Percentiles rank a stretch among this genome's conserved stretches.
Conservation (phyloP, 2,797 vertebrate genomes). For the Parauchenoglanis ngamensis region DNA sequence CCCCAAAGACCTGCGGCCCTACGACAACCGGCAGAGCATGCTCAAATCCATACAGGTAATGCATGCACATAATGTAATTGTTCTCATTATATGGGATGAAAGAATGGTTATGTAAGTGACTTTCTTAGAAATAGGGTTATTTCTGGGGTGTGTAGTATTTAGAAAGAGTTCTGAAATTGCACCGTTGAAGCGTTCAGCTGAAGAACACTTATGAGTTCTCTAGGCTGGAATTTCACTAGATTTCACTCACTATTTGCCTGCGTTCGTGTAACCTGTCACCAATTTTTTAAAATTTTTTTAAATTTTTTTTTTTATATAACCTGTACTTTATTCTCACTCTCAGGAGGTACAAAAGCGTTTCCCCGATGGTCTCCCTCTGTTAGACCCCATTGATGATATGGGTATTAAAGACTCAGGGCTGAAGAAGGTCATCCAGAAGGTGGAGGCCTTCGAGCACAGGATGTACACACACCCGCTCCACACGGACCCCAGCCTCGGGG, state of each 20-base stretch:
- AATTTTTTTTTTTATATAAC: too few relatives aligned
- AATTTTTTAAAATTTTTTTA: too few relatives aligned
- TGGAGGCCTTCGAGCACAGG: slow-evolving; percentile 95
- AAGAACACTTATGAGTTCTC: not conserved
- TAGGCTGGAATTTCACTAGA: not conserved
- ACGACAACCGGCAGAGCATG: slow-evolving; percentile 93
- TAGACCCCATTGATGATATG: slow-evolving; percentile 97
- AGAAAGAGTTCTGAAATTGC: not conserved
- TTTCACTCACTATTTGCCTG: not conserved
- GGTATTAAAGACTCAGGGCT: slow-evolving; percentile 93
- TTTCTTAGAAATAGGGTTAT: not conserved
- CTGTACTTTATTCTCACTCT: too few relatives aligned
- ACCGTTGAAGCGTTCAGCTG: not conserved
- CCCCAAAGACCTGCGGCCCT: slow-evolving; percentile 90
- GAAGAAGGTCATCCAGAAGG: slow-evolving; percentile 96
- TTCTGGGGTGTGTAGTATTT: not conserved
- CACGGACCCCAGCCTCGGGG: slow-evolving; percentile 89
- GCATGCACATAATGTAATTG: not conserved
- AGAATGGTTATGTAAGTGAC: not conserved
- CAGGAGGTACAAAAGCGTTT: slow-evolving; percentile 97
- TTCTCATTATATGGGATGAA: not conserved
- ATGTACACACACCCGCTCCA: slow-evolving; percentile 98
- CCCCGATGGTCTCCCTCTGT: slow-evolving; percentile 89
- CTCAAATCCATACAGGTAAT: slow-evolving; percentile 92
- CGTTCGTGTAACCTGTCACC: not conserved